Evolutionary conservation across 2,888 invertebrate species (phyloP).

Genomic region (Coelopa pilipes): DNA sequence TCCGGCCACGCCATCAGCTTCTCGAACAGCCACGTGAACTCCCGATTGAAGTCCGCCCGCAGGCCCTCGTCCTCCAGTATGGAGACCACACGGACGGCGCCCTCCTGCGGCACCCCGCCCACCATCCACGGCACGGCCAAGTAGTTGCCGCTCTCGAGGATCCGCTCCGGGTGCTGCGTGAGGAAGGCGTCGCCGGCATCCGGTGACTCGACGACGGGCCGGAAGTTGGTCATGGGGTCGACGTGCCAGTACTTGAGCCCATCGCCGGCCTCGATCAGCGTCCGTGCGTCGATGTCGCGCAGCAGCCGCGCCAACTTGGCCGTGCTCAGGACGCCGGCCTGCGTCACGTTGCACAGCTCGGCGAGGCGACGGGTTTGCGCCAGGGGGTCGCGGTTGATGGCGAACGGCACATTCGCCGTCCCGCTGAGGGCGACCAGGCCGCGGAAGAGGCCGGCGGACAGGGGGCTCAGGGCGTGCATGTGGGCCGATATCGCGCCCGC

Average conservation of each 20-base stretch:
- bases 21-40: conserved; percentile 58
- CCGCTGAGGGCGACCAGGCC: conserved; percentile 69
- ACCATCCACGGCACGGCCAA: conserved; percentile 68
- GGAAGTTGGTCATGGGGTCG: conserved; percentile 68
- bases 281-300: conserved; percentile 62
- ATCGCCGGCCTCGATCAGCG: conserved; percentile 65
- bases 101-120: conserved; percentile 68
- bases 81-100: conserved; percentile 67
- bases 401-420: conserved; percentile 66
- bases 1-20: conserved; percentile 58
- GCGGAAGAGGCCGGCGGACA: conserved; percentile 63
- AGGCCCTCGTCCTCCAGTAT: conserved; percentile 58
- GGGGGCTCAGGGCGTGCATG: conserved; percentile 68
- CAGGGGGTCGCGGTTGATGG: conserved; percentile 52
- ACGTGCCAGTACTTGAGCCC: conserved; percentile 69
- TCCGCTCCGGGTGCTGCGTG: conserved; percentile 63
- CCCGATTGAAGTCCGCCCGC: conserved; percentile 54
- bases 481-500: conserved; percentile 68
- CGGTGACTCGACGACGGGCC: conserved; percentile 66
- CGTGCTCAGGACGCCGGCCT: conserved; percentile 54
- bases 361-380: conserved; percentile 65
- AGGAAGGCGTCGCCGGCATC: conserved; percentile 65
- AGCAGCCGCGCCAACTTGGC: conserved; percentile 64
- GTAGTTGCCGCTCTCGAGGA: conserved; percentile 65
- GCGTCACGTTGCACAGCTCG: conserved; percentile 63